A percentile compares a stretch with the other conserved stretches of the same genome.
Conservation (phyloP, 2,113 vertebrate genomes). For the Promerops cafer region DNA sequence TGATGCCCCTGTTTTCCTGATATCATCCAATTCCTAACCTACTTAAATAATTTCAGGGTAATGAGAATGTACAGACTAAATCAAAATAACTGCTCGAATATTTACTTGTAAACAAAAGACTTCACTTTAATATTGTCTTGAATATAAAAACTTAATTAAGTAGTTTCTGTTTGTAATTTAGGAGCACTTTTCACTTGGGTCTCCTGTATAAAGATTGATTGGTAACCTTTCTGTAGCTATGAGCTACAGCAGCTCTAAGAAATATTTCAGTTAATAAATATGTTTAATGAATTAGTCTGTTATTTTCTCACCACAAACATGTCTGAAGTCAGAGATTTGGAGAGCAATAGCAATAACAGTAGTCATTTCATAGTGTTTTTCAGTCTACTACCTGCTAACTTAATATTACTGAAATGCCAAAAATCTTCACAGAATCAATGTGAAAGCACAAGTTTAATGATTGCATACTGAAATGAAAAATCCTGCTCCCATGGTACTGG, state of each 20-base stretch:
- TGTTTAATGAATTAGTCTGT: not conserved
- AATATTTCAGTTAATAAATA: not conserved
- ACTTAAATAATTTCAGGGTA: not conserved
- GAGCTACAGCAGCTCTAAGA: not conserved
- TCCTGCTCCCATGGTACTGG: not conserved
- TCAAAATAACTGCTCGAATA: not conserved
- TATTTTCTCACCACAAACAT: not conserved
- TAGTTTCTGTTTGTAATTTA: not conserved
- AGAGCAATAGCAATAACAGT: not conserved
- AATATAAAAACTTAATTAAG: not conserved
- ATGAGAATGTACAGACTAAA: not conserved
- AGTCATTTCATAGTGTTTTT: not conserved
- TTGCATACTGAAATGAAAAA: not conserved
- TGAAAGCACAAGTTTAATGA: not conserved
- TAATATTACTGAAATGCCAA: not conserved
- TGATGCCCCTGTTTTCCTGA: not conserved
- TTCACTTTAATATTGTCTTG: not conserved
- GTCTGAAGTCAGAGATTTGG: not conserved
- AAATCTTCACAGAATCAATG: not conserved
- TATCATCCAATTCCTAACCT: not conserved
- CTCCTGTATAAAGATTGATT: not conserved
- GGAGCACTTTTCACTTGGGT: not conserved
- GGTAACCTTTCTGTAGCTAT: not conserved
- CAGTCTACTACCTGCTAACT: not conserved
- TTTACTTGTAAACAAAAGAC: not conserved